Evolutionary conservation across 2,797 vertebrate genomes (phyloP).

Genomic region (Neopelma chrysocephalum): DNA sequence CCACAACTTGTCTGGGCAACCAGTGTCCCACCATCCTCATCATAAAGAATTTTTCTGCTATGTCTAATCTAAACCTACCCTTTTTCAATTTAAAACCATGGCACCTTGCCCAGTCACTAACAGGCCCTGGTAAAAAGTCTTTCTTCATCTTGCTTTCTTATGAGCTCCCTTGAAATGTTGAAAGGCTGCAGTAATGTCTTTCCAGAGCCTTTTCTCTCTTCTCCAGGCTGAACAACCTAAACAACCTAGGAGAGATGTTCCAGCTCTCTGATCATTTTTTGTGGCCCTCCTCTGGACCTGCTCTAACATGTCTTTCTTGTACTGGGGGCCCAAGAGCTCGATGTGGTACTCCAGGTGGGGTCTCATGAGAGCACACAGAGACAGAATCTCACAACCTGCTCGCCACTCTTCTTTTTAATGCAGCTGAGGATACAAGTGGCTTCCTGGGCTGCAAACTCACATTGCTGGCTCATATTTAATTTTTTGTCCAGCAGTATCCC

Average conservation of each 20-base stretch:
- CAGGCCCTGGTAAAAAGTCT: not conserved
- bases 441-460: not conserved
- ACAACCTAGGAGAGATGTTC: not conserved
- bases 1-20: not conserved
- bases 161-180: not conserved
- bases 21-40: not conserved
- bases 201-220: not conserved
- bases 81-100: not conserved
- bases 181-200: accelerated
- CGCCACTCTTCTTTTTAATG: not conserved
- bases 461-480: accelerated
- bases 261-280: not conserved
- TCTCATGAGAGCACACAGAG: accelerated
- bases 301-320: not conserved
- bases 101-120: not conserved
- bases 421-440: not conserved
- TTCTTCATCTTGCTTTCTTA: not conserved
- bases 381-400: not conserved
- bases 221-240: not conserved
- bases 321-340: not conserved
- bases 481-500: not conserved
- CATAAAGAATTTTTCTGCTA: not conserved
- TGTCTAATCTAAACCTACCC: not conserved
- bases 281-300: not conserved
- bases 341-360: not conserved